Percentiles rank a stretch among this genome's conserved stretches.
Conservation (phyloP, 2,888 invertebrate species). For the Brenthis daphne region DNA sequence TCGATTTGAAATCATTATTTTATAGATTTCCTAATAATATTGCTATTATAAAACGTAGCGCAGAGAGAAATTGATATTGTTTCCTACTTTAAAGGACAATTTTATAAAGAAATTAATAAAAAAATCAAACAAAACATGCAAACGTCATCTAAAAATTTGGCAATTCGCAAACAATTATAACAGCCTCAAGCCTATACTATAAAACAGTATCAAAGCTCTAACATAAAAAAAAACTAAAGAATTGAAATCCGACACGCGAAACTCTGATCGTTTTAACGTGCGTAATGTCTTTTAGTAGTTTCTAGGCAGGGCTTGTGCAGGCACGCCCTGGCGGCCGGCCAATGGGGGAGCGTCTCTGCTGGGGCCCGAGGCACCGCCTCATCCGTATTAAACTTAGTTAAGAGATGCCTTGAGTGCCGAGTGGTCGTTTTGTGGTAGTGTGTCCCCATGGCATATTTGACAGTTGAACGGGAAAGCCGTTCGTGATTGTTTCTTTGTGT, state of each 20-base stretch:
- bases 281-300: constrained; percentile 48
- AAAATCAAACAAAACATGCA: neutral
- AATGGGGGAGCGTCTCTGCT: constrained; percentile 45
- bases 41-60: too few relatives aligned
- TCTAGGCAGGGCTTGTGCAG: constrained; percentile 2
- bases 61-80: too few relatives aligned
- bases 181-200: neutral
- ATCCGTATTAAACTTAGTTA: constrained; percentile 53
- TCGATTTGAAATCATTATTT: too few relatives aligned
- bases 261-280: constrained; percentile 44
- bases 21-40: too few relatives aligned
- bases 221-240: constrained; percentile 16
- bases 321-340: constrained; percentile 49
- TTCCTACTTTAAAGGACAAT: too few relatives aligned
- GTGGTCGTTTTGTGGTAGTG: constrained; percentile 48
- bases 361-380: constrained; percentile 50
- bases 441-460: constrained; percentile 14
- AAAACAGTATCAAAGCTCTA: neutral
- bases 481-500: constrained; percentile 9
- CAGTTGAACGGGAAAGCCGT: constrained; percentile 4
- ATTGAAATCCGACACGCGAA: constrained; percentile 55
- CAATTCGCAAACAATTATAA: neutral
- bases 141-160: neutral
- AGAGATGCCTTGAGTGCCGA: constrained; percentile 52
- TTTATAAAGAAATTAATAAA: neutral